Base-by-base conservation (phyloP, 2,888 invertebrate species). In the Perizoma affinitatum region DNA sequence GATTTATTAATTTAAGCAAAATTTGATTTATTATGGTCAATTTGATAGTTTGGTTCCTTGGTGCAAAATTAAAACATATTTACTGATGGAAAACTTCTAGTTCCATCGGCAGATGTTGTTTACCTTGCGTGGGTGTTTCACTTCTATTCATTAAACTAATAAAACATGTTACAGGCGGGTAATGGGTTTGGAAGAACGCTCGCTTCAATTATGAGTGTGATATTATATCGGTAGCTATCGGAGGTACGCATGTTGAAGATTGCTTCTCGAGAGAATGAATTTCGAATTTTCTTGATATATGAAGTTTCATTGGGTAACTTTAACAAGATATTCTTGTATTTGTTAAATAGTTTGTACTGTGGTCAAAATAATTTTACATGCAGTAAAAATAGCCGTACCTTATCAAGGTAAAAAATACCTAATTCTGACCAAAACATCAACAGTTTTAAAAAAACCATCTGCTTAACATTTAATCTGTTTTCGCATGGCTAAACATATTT, bases 111-210 rank as follows among this genome's bases (percentile, higher is more conserved):
- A 22, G 22, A 22, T 22, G 22, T 22, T 22, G 22, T 22, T 22
- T 22, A 22, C 22, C 22, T 22, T 1, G 22, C 3, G 22, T 22
- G 22, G 22, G 38, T 57, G 43, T 57, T 46, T 47, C 57, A 46
- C n/a, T 46, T 61, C 61, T 57, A 54, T 38, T 0, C 3, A 22
- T 40, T 7, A 5, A 6, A 36, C 11, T 22, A 11, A 41, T 7
- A n/a, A 34, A 44, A 22, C 41, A 33, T 33, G 36, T 50, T 33
- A 50, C 48, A 49, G 63, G 78, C 73, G 73, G 72, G 82, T 90
- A 89, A 90, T 90, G 86, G 89, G 82, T 88, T 87, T 78, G 85
- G 86, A 90, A 88, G 90, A 90, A 88, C 88, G 87, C 79, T 83
- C 78, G 79, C 85, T 88, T 90, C 88, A 88, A 88, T 90, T 90